These are phyloP conservation scores for Caradrina clavipalpis DNA, from an alignment of 2,888 invertebrate genomes.

Conservation along the genomic window DNA sequence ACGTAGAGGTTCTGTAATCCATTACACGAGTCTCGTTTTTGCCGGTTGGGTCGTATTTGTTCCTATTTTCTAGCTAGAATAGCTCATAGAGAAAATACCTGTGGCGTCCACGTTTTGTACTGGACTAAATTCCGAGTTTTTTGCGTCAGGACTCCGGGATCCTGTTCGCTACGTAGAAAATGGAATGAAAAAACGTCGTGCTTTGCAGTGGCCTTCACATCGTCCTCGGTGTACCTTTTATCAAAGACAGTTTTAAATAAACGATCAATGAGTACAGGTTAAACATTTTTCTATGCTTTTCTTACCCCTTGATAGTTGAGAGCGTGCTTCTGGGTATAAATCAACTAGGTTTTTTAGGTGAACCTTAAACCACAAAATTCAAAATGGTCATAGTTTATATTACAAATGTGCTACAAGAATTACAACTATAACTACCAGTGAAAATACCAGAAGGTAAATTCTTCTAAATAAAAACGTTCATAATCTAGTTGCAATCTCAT, in stretches of 20 bases:
- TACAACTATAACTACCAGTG: too few relatives aligned
- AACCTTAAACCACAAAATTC: neutral
- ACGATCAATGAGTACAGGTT: neutral
- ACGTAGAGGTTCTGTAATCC: neutral
- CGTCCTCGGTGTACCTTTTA: conserved; percentile 10
- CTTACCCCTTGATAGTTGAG: neutral
- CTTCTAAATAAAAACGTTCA: too few relatives aligned
- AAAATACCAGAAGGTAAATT: too few relatives aligned
- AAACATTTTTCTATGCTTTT: neutral
- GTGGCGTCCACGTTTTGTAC: conserved; percentile 10
- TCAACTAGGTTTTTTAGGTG: neutral
- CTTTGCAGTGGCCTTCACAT: conserved; percentile 9
- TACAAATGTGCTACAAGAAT: too few relatives aligned
- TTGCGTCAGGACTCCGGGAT: neutral
- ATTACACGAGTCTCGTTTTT: neutral
- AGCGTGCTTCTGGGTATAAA: neutral
- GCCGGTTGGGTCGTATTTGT: neutral
- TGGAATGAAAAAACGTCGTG: conserved; percentile 11
- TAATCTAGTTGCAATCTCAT: too few relatives aligned
- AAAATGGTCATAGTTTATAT: too few relatives aligned
- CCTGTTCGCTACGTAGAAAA: conserved; percentile 15
- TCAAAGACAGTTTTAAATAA: conserved; percentile 30
- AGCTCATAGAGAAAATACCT: conserved; percentile 2
- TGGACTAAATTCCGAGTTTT: neutral
- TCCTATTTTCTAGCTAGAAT: neutral